Conservation (phyloP, 2,888 invertebrate species). For the Drosophila kanekoi region DNA sequence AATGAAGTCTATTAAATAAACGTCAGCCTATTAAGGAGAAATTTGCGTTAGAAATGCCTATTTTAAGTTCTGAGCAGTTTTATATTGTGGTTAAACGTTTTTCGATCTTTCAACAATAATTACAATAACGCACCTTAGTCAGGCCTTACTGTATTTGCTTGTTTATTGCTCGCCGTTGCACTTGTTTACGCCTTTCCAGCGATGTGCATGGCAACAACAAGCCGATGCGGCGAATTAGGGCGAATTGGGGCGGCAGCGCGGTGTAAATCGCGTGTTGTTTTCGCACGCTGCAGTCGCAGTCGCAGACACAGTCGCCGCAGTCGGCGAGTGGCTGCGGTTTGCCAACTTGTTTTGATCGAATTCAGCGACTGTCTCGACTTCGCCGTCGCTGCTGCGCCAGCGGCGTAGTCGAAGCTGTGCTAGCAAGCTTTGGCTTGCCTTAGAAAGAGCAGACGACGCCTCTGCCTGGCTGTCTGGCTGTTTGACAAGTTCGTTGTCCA, state of each 20-base stretch:
- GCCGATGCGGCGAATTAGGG: constrained; percentile 1
- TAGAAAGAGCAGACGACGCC: constrained; percentile 16
- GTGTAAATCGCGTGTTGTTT: constrained; percentile 56
- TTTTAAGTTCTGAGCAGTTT: too few relatives aligned
- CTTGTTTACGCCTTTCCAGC: constrained; percentile 54
- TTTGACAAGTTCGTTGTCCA: constrained; percentile 55
- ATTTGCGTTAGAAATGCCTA: too few relatives aligned
- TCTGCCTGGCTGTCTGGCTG: too few relatives aligned
- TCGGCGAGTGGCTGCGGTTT: constrained; percentile 17
- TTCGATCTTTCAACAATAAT: too few relatives aligned
- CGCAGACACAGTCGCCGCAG: constrained; percentile 1
- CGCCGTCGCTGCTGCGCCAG: constrained; percentile 33
- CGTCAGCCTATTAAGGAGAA: too few relatives aligned
- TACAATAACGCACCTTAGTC: not conserved
- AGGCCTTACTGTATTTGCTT: constrained; percentile 37
- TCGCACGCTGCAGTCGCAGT: constrained; percentile 42
- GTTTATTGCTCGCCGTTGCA: constrained; percentile 53
- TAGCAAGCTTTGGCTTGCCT: not conserved
- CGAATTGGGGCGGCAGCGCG: not conserved
- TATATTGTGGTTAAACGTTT: not conserved
- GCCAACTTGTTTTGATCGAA: constrained; percentile 68
- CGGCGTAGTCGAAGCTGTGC: constrained; percentile 22
- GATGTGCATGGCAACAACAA: constrained; percentile 61
- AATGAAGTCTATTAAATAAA: too few relatives aligned
- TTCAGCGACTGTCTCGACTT: constrained; percentile 22